Percentiles rank a stretch among this genome's conserved stretches.
These are phyloP conservation scores for Monopterus albus DNA, from an alignment of 2,113 vertebrate species.

Conservation along the genomic window DNA sequence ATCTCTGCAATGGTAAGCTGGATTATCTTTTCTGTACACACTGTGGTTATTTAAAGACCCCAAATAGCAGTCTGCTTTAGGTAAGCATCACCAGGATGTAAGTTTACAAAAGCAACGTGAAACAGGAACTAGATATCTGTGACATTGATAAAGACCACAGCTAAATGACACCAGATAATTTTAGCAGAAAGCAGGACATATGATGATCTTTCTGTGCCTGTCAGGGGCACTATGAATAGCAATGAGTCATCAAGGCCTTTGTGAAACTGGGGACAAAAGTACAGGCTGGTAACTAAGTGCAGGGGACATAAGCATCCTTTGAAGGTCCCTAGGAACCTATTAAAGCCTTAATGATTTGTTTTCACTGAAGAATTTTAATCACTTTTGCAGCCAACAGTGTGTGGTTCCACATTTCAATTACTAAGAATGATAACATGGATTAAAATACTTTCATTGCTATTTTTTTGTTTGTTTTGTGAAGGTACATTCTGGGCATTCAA, in stretches of 20 bases:
- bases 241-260: constrained; percentile 65
- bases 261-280: constrained; percentile 50
- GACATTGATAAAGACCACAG: constrained; percentile 10
- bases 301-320: constrained; percentile 60
- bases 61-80: background rate
- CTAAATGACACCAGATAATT: constrained; percentile 48
- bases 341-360: constrained; percentile 66
- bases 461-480: constrained; percentile 14
- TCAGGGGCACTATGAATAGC: constrained; percentile 62
- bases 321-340: constrained; percentile 57
- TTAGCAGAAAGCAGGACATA: constrained; percentile 45
- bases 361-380: constrained; percentile 52
- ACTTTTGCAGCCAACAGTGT: constrained; percentile 35
- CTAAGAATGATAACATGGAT: constrained; percentile 54
- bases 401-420: constrained; percentile 17
- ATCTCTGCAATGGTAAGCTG: constrained; percentile 17
- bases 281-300: constrained; percentile 51
- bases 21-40: background rate
- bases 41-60: constrained; percentile 8
- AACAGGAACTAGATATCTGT: constrained; percentile 14
- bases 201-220: constrained; percentile 51
- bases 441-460: constrained; percentile 29
- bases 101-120: constrained; percentile 14
- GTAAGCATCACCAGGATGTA: background rate
- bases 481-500: background rate